These are phyloP conservation scores for Smittia aterrima DNA, from an alignment of 2,888 invertebrate genomes.

Conservation along the genomic window DNA sequence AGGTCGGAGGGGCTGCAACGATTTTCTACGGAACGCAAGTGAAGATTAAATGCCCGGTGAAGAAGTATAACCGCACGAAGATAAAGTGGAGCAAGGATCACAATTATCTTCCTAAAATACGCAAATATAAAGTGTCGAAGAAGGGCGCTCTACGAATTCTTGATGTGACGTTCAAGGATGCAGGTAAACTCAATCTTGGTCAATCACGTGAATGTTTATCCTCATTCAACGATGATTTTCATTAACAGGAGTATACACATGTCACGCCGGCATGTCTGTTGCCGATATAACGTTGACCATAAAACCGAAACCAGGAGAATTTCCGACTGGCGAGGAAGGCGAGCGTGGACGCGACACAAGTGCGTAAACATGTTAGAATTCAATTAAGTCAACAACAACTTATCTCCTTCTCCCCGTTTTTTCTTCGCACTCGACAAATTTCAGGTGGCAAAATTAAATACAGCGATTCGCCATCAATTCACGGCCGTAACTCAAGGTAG, in stretches of 20 bases:
- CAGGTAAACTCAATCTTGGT: constrained; percentile 46
- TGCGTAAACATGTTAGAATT: constrained; percentile 48
- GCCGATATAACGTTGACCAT: constrained; percentile 80
- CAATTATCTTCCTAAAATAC: constrained; percentile 70
- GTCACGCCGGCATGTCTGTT: constrained; percentile 76
- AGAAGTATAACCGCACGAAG: constrained; percentile 72
- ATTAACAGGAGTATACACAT: constrained; percentile 71
- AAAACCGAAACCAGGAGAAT: constrained; percentile 74
- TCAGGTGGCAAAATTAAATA: constrained; percentile 40
- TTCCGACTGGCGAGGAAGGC: constrained; percentile 77
- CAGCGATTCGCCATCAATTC: constrained; percentile 33
- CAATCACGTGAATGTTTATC: too few relatives aligned
- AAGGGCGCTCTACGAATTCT: constrained; percentile 87
- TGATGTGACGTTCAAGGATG: constrained; percentile 75
- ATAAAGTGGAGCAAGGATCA: constrained; percentile 90
- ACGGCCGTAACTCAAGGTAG: constrained; percentile 37
- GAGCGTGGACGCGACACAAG: constrained; percentile 56
- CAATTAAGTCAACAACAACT: constrained; percentile 37
- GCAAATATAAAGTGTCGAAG: constrained; percentile 83
- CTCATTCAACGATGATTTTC: too few relatives aligned
- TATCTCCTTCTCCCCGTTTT: neutral
- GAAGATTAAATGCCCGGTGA: constrained; percentile 91
- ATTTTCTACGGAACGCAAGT: constrained; percentile 88
- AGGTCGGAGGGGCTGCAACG: constrained; percentile 86
- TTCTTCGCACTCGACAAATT: neutral